Evolutionary conservation across 2,888 invertebrate genomes (phyloP).

Genomic region (Venusia cambrica): DNA sequence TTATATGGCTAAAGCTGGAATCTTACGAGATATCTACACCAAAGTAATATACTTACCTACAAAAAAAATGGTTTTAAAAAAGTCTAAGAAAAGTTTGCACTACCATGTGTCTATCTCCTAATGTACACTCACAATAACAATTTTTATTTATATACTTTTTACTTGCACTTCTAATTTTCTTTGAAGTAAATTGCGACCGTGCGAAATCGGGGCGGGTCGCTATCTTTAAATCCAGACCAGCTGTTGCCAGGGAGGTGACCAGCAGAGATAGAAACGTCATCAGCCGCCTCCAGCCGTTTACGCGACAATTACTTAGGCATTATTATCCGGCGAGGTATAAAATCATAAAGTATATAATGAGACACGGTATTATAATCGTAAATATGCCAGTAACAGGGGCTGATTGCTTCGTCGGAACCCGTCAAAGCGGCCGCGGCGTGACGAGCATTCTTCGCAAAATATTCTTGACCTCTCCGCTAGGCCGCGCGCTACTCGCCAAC

Average conservation of each 20-base stretch:
- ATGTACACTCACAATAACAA: no score
- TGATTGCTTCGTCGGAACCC: constrained; percentile 79
- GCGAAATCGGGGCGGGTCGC: no score
- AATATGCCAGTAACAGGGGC: constrained; percentile 77
- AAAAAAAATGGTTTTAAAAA: no score
- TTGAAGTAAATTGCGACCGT: no score
- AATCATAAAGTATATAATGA: constrained; percentile 78
- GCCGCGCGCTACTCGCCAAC: constrained; percentile 61
- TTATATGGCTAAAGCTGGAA: no score
- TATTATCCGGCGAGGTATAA: constrained; percentile 69
- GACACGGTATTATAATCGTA: constrained; percentile 79
- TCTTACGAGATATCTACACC: no score
- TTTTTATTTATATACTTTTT: no score
- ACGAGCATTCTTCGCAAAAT: constrained; percentile 65
- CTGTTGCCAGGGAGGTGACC: constrained; percentile 6
- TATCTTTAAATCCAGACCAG: no score
- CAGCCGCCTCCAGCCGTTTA: constrained; percentile 43
- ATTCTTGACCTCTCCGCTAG: constrained; percentile 67
- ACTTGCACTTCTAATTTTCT: no score
- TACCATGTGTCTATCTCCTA: no score
- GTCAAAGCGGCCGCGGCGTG: constrained; percentile 74
- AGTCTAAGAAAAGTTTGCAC: no score
- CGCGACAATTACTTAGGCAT: constrained; percentile 67
- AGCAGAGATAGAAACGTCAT: constrained; percentile 25
- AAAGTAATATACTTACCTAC: no score